Percentiles rank a stretch among this genome's conserved stretches.
phyloP scores from a whole-genome alignment of 2,888 invertebrate genomes.

The Koerneria pararmatus region DNA sequence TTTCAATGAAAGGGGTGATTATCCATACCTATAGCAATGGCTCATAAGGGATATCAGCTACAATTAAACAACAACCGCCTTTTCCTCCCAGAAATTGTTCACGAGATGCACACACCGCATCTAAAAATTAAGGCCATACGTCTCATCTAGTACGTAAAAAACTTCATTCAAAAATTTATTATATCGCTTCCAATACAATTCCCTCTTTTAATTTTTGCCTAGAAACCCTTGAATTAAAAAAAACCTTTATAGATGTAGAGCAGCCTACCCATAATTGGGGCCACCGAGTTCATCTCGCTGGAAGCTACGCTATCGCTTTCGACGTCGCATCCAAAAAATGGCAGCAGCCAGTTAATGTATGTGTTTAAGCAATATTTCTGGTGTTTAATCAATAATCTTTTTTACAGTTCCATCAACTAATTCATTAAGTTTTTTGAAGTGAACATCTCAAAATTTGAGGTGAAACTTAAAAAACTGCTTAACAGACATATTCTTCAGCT shows the following conservation, averaged over 20 bases:
- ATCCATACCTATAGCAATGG: too few species aligned
- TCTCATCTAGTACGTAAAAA: too few species aligned
- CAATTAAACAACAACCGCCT: too few species aligned
- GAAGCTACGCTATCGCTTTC: constrained; percentile 34
- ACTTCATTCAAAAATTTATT: too few species aligned
- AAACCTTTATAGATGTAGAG: constrained; percentile 25
- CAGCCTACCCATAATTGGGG: constrained; percentile 35
- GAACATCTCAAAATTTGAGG: not conserved
- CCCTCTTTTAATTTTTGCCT: too few species aligned
- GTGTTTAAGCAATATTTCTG: not conserved
- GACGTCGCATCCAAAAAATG: constrained; percentile 28
- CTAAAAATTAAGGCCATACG: too few species aligned
- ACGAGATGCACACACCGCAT: too few species aligned
- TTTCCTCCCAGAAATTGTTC: too few species aligned
- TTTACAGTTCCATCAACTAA: not conserved
- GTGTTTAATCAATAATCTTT: not conserved
- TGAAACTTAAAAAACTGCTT: too few species aligned
- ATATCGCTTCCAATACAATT: too few species aligned
- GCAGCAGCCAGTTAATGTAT: constrained; percentile 29
- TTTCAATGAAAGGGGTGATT: too few species aligned
- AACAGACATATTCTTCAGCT: not conserved
- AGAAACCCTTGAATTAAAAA: not conserved
- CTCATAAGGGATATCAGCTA: too few species aligned
- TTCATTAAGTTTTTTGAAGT: not conserved
- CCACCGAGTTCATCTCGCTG: constrained; percentile 33